These are phyloP conservation scores for Thomomys bottae DNA, from an alignment of 2,113 vertebrate species.

Conservation along the genomic window DNA sequence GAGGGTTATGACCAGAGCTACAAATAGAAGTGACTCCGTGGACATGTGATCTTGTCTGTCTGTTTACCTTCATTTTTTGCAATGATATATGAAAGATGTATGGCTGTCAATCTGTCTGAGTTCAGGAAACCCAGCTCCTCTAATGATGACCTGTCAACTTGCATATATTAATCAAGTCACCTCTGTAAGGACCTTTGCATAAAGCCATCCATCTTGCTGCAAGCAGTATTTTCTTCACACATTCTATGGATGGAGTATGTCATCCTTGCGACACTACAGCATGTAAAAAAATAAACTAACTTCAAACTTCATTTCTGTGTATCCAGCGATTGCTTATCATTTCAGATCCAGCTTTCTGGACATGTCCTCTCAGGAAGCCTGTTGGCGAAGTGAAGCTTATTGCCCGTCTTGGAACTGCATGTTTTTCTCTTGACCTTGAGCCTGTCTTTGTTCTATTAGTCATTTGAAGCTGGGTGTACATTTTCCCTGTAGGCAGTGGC, in stretches of 20 bases:
- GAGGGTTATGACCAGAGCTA: not conserved
- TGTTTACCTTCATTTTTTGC: not conserved
- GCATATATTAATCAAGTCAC: slow-evolving; percentile 3
- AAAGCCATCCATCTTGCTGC: slow-evolving; percentile 9
- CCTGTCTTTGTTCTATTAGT: not conserved
- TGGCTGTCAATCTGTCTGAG: not conserved
- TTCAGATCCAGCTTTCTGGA: not conserved
- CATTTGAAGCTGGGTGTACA: not conserved
- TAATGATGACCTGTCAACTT: not conserved
- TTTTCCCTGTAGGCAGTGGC: not conserved
- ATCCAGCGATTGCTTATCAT: not conserved
- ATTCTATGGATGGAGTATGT: not conserved
- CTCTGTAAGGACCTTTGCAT: not conserved
- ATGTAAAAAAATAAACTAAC: not conserved
- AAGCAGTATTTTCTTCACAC: not conserved
- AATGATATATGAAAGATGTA: not conserved
- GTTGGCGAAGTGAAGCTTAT: not conserved
- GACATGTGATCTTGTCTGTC: not conserved
- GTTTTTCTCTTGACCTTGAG: not conserved
- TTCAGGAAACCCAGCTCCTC: not conserved
- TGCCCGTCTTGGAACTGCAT: not conserved
- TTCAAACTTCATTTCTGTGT: not conserved
- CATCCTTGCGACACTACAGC: not conserved
- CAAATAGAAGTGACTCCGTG: not conserved
- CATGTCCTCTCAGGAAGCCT: not conserved